These are phyloP conservation scores for Prietella phreatophila DNA, from an alignment of 2,113 vertebrate genomes.

Conservation along the genomic window DNA sequence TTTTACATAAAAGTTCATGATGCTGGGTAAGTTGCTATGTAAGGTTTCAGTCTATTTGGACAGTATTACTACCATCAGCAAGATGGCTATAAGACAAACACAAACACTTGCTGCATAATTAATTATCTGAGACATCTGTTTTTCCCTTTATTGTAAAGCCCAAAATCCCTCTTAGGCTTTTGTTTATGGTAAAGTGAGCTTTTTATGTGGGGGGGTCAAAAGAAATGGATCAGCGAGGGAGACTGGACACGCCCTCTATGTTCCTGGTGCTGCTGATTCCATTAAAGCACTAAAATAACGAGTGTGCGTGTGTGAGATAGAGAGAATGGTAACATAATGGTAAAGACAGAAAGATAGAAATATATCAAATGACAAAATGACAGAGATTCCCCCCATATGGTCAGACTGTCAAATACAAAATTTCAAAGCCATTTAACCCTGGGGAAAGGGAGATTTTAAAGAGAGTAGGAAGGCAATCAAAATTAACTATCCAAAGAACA, in stretches of 20 bases:
- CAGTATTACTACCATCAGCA: background rate
- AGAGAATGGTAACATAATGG: slow-evolving; percentile 13
- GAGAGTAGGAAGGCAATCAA: slow-evolving; percentile 43
- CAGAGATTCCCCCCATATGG: slow-evolving; percentile 40
- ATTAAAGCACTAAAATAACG: slow-evolving; percentile 40
- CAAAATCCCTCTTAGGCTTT: background rate
- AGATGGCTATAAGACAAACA: background rate
- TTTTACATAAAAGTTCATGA: background rate
- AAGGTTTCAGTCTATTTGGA: background rate
- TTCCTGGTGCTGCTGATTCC: slow-evolving; percentile 45
- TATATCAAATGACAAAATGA: slow-evolving; percentile 43
- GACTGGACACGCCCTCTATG: slow-evolving; percentile 45
- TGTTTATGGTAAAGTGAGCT: background rate
- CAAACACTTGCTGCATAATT: background rate
- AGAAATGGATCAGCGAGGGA: slow-evolving; percentile 59
- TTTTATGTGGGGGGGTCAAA: slow-evolving; percentile 35
- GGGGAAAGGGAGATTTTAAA: slow-evolving; percentile 29
- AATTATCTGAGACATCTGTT: background rate
- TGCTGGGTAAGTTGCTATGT: background rate
- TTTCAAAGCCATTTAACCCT: slow-evolving; percentile 62
- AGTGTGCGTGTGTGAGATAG: slow-evolving; percentile 14
- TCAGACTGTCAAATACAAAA: slow-evolving; percentile 60
- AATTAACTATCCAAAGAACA: slow-evolving; percentile 58
- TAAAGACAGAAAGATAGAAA: slow-evolving; percentile 33
- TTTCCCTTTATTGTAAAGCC: background rate